These are phyloP conservation scores for Ateles fusciceps DNA, from an alignment of 2,797 vertebrate species.

Conservation along the genomic window DNA sequence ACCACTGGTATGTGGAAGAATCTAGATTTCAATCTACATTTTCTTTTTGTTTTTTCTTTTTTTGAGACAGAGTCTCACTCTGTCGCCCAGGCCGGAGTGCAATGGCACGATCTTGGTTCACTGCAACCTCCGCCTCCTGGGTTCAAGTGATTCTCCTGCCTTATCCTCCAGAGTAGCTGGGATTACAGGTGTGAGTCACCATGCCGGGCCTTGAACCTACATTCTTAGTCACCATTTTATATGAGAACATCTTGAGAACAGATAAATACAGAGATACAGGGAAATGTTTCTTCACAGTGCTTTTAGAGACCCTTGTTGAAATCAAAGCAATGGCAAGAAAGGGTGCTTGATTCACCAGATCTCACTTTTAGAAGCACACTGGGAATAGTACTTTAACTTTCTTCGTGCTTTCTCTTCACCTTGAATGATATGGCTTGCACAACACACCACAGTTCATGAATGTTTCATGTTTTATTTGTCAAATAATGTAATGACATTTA, in stretches of 20 bases:
- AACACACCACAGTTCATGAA: neutral
- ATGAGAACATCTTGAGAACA: neutral
- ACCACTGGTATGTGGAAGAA: neutral
- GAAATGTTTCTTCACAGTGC: neutral
- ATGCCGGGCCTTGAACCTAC: neutral
- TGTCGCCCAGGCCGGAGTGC: neutral
- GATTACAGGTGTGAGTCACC: neutral
- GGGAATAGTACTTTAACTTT: neutral
- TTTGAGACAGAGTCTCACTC: neutral
- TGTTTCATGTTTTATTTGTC: constrained; percentile 33
- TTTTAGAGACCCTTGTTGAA: neutral
- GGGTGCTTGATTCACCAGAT: neutral
- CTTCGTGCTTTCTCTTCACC: neutral
- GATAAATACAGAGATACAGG: neutral
- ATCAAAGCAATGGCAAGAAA: neutral
- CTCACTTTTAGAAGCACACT: neutral
- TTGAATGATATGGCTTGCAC: neutral
- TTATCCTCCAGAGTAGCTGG: neutral
- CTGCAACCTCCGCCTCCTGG: neutral
- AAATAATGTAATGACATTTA: constrained; percentile 59
- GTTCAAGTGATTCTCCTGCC: neutral
- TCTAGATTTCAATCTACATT: neutral
- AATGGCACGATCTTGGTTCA: neutral
- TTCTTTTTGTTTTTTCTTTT: neutral
- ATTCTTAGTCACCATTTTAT: neutral